These are phyloP conservation scores for Bombus polaris DNA, from an alignment of 1,140 invertebrate genomes.

Conservation along the genomic window DNA sequence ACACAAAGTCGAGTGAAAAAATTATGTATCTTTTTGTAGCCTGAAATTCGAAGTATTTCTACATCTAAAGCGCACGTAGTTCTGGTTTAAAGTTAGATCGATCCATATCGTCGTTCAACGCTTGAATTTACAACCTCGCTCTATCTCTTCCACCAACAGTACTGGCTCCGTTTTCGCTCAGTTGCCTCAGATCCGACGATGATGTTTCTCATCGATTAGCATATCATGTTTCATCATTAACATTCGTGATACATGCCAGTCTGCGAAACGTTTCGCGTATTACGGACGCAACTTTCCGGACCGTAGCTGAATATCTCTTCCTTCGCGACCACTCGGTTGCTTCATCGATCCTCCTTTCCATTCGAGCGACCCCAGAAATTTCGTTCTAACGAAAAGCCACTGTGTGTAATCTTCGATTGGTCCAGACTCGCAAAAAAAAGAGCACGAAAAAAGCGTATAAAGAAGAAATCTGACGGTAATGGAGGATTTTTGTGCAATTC, in stretches of 20 bases:
- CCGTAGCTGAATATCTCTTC: constrained; percentile 1
- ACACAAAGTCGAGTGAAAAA: neutral
- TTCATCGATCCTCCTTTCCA: constrained; percentile 10
- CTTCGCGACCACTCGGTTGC: neutral
- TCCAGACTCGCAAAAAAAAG: neutral
- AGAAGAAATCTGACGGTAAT: neutral
- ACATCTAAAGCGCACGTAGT: neutral
- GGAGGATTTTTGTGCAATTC: neutral
- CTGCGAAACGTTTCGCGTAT: neutral
- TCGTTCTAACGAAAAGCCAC: neutral
- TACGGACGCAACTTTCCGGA: neutral
- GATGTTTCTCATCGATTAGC: neutral
- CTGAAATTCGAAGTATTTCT: neutral
- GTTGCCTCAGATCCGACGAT: neutral
- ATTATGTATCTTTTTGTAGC: neutral
- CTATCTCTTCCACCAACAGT: neutral
- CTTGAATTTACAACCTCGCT: neutral
- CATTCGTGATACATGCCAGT: neutral
- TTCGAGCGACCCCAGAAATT: neutral
- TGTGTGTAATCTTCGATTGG: neutral
- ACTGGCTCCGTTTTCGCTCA: neutral
- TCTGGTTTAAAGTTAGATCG: neutral
- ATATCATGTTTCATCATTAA: constrained; percentile 5
- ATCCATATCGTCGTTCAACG: neutral
- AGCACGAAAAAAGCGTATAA: neutral